Base-by-base conservation (phyloP, 2,888 invertebrate genomes). In the Pimpla rufipes region DNA sequence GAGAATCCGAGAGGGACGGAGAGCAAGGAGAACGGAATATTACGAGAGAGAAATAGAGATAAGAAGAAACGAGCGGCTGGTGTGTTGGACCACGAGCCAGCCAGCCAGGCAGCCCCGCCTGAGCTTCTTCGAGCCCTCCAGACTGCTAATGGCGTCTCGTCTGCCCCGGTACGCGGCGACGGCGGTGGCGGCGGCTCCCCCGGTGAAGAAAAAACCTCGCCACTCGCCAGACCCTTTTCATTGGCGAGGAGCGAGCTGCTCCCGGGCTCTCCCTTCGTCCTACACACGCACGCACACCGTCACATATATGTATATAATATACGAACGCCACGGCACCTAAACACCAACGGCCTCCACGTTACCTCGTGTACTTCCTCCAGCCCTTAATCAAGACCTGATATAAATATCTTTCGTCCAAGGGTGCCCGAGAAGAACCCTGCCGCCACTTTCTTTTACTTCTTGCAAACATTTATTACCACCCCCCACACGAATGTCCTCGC, bases 121-220 rank as follows among this genome's bases (percentile, higher is more conserved):
- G 76, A 57, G 68, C 74, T 76, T 75, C 82, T 80, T 79, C 64
- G 66, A 79, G 79, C 75, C 64, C 83, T 79, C 57, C 70, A 79
- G 79, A 83, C 82, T 75, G 82, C 79, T 83, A 83, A 83, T 83
- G 82, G 82, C 79, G 66, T 83, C 79, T 68, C 66, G 75, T 83
- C 79, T 83, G 35, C 79, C 64, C 40, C 13, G 68, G 42, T 37
- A n/a, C n/a, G n/a, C n/a, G n/a, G n/a, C n/a, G n/a, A n/a, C n/a
- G n/a, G n/a, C n/a, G n/a, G n/a, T n/a, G n/a, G n/a, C n/a, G n/a
- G n/a, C n/a, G 18, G 62, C 64, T 70, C 37, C 40, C 64, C 37
- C 47, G 64, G 64, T 64, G 47, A 50, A 66, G 57, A 81, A 76
- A 81, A 76, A 76, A 52, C 73, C 78, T 64, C 64, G 21, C 62